These are phyloP conservation scores for Tribolium freemani DNA, from an alignment of 2,888 invertebrate species.

Conservation along the genomic window DNA sequence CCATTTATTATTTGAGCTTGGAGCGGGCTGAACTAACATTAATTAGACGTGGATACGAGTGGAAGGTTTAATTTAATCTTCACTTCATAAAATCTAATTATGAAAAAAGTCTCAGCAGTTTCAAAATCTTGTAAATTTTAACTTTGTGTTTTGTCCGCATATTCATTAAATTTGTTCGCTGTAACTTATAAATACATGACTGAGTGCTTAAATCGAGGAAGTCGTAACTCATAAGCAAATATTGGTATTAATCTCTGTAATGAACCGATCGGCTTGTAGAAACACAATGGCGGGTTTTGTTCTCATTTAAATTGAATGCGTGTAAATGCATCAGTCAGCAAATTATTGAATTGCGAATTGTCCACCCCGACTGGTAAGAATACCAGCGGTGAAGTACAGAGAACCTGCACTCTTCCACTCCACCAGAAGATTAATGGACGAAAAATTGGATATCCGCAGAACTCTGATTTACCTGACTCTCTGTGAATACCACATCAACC, in stretches of 20 bases:
- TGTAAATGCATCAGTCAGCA: conserved; percentile 41
- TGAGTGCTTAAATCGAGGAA: conserved; percentile 4
- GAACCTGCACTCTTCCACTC: conserved; percentile 28
- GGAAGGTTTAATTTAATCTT: too few relatives aligned
- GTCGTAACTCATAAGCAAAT: conserved; percentile 21
- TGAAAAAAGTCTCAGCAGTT: too few relatives aligned
- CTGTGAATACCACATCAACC: conserved; percentile 29
- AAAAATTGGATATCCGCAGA: conserved; percentile 8
- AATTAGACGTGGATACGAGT: too few relatives aligned
- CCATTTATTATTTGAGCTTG: not conserved
- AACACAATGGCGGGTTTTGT: conserved; percentile 7
- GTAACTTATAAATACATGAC: not conserved
- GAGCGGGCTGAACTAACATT: too few relatives aligned
- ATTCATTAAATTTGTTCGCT: not conserved
- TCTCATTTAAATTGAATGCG: conserved; percentile 15
- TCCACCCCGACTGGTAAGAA: conserved; percentile 39
- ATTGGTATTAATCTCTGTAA: conserved; percentile 12
- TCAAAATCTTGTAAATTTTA: too few relatives aligned
- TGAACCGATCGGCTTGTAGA: conserved; percentile 2
- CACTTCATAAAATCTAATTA: too few relatives aligned
- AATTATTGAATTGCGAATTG: conserved; percentile 41
- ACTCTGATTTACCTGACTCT: conserved; percentile 35
- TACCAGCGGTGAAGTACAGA: conserved; percentile 38
- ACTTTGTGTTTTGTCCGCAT: too few relatives aligned
- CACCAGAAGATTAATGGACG: conserved; percentile 35